Conservation (phyloP, 1,140 invertebrate genomes). For the Panagrolaimus sp. region DNA sequence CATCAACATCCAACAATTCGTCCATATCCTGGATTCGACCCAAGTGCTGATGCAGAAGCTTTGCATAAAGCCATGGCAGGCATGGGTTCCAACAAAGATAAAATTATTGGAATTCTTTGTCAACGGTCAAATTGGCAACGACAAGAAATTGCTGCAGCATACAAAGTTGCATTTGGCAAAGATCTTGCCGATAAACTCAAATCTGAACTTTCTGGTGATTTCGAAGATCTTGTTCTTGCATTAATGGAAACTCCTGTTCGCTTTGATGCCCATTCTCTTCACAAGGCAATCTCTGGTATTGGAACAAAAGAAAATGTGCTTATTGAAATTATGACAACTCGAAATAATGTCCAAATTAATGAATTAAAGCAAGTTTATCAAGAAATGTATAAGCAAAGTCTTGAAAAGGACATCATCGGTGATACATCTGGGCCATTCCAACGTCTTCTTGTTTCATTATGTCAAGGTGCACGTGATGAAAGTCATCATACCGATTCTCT, state of each 20-base stretch:
- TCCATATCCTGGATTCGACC: constrained; percentile 76
- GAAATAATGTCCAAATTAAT: constrained; percentile 61
- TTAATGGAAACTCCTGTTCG: too few relatives aligned
- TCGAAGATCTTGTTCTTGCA: too few relatives aligned
- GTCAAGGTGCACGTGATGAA: constrained; percentile 57
- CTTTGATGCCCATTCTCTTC: too few relatives aligned
- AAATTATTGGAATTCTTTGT: constrained; percentile 47
- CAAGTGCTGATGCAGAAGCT: constrained; percentile 76
- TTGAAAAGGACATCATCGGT: constrained; percentile 70
- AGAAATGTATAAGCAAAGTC: constrained; percentile 34
- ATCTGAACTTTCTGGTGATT: too few relatives aligned
- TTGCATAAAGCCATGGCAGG: constrained; percentile 89
- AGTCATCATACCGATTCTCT: constrained; percentile 26
- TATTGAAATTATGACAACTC: constrained; percentile 63
- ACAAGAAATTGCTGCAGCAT: too few relatives aligned
- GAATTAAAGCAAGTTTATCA: constrained; percentile 21
- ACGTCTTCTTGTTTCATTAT: constrained; percentile 70
- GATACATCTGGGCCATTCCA: constrained; percentile 71
- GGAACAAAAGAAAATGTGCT: constrained; percentile 62
- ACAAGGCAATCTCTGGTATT: constrained; percentile 37
- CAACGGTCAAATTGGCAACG: constrained; percentile 33
- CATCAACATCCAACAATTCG: constrained; percentile 61
- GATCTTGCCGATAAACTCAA: too few relatives aligned
- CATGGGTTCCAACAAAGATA: constrained; percentile 61
- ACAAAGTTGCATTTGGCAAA: too few relatives aligned